Evolutionary conservation across 2,113 vertebrate genomes (phyloP).

Genomic region (Verasper variegatus): DNA sequence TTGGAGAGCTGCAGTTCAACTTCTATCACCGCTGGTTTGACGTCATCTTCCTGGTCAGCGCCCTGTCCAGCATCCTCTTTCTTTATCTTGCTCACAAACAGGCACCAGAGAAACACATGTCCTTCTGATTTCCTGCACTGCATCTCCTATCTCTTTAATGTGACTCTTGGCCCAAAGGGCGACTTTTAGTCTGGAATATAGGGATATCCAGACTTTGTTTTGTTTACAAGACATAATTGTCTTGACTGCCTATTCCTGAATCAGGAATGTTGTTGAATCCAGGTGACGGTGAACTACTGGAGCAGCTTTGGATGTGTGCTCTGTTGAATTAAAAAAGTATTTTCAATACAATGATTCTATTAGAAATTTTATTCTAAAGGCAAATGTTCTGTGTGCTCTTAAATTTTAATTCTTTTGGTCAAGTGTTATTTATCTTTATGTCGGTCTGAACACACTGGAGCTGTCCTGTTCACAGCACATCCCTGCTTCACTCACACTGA

Average conservation of each 20-base stretch:
- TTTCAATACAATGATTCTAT: constrained; percentile 4
- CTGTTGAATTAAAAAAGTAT: constrained; percentile 23
- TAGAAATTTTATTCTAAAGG: constrained; percentile 2
- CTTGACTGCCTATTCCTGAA: constrained; percentile 72
- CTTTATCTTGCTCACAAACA: constrained; percentile 98
- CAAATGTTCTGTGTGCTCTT: constrained; percentile 6
- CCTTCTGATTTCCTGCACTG: constrained; percentile 69
- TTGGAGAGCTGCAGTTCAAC: constrained; percentile 98
- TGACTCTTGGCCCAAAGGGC: neutral
- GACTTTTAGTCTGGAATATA: constrained; percentile 35
- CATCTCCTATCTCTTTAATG: neutral
- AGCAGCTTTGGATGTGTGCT: constrained; percentile 19
- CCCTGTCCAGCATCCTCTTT: constrained; percentile 97
- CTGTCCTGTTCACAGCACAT: constrained; percentile 5
- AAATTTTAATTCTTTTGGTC: neutral
- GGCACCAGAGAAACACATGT: constrained; percentile 96
- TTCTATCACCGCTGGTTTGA: constrained; percentile 99
- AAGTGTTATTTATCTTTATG: constrained; percentile 3
- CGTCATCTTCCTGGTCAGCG: constrained; percentile 98
- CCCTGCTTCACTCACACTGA: constrained; percentile 14
- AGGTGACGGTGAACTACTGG: constrained; percentile 15
- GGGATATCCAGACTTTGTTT: constrained; percentile 16
- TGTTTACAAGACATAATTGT: constrained; percentile 34
- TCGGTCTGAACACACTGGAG: constrained; percentile 58
- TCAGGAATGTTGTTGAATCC: constrained; percentile 70